phyloP scores from a whole-genome alignment of 2,888 invertebrate species.

The Leptopilina syphax region DNA sequence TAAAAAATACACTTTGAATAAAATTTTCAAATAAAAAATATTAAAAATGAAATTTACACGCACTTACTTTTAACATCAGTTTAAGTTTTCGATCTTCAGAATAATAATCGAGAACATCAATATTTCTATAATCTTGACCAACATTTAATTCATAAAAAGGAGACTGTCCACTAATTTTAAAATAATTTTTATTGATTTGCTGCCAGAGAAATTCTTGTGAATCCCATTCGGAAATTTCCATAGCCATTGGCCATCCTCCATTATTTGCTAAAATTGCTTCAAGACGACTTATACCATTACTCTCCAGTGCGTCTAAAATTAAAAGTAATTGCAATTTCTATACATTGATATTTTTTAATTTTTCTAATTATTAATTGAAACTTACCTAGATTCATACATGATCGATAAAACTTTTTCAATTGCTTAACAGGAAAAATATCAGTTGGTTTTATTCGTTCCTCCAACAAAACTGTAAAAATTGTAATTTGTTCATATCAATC shows the following conservation, averaged over 20 bases:
- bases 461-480: neutral
- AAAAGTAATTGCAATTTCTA: too few relatives aligned
- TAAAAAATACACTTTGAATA: neutral
- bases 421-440: constrained; percentile 34
- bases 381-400: constrained; percentile 32
- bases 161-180: constrained; percentile 21
- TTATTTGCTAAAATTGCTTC: constrained; percentile 56
- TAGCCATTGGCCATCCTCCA: constrained; percentile 65
- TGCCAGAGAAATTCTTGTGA: constrained; percentile 59
- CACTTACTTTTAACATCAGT: too few relatives aligned
- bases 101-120: too few relatives aligned
- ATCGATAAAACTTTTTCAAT: constrained; percentile 19
- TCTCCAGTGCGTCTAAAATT: constrained; percentile 2
- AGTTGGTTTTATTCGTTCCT: neutral
- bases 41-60: too few relatives aligned
- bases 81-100: too few relatives aligned
- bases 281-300: constrained; percentile 56
- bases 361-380: neutral
- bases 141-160: neutral
- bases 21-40: too few relatives aligned
- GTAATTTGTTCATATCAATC: neutral
- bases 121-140: neutral
- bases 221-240: constrained; percentile 63
- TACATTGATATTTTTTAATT: too few relatives aligned
- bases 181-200: constrained; percentile 61